phyloP scores from a whole-genome alignment of 2,797 vertebrate genomes.

The Paramormyrops hopkinsi region DNA sequence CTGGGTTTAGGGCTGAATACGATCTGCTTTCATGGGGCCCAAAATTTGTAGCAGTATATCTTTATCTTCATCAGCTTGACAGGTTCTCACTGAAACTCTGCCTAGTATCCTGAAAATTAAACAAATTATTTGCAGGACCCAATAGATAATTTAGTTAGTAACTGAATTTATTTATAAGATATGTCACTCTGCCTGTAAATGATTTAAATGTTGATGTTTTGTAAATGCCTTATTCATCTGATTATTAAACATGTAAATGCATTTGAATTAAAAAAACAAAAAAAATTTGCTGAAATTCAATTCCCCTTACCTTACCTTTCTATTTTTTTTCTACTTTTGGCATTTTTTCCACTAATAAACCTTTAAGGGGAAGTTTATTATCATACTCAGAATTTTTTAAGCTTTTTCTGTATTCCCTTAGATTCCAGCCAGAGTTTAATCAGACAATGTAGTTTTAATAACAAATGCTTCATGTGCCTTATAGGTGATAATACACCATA shows the following conservation, averaged over 20 bases:
- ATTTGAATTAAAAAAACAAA: neutral
- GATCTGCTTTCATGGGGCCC: neutral
- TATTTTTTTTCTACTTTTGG: neutral
- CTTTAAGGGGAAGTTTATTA: constrained; percentile 43
- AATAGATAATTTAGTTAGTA: neutral
- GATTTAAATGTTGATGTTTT: neutral
- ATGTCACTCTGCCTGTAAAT: neutral
- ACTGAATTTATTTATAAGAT: neutral
- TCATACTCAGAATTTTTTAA: constrained; percentile 37
- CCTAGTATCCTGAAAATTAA: neutral
- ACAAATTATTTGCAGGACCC: neutral
- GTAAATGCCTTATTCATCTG: neutral
- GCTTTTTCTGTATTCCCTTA: constrained; percentile 2
- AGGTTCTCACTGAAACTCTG: neutral
- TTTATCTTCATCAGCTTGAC: neutral
- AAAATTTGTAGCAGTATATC: neutral
- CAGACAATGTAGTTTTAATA: constrained; percentile 39
- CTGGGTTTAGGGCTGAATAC: neutral
- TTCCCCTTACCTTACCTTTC: neutral
- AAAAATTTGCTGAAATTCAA: neutral
- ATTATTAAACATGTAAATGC: neutral
- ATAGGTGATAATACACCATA: constrained; percentile 29
- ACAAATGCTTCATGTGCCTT: constrained; percentile 41
- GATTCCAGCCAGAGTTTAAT: constrained; percentile 28
- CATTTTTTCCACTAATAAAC: constrained; percentile 7